Evolutionary conservation across 1,140 invertebrate genomes (phyloP).

Genomic region (Homarus americanus): DNA sequence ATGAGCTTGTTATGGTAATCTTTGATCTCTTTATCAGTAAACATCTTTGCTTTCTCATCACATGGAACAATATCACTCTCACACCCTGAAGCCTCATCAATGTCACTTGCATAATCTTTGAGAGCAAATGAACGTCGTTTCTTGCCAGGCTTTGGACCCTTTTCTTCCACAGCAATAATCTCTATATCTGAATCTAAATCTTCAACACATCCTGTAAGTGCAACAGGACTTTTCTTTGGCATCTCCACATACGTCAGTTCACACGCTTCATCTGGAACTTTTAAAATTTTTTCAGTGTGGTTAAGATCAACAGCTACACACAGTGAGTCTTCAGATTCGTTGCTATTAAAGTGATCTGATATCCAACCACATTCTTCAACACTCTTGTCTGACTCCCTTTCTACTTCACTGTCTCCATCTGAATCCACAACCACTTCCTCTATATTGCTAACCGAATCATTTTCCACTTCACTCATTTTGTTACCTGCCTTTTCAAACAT

Average conservation of each 20-base stretch:
- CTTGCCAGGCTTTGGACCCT: not conserved
- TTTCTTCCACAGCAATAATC: slow-evolving; percentile 2
- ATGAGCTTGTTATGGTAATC: slow-evolving; percentile 22
- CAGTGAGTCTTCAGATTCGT: not conserved
- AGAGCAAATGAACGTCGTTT: not conserved
- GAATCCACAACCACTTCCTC: not conserved
- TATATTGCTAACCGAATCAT: not conserved
- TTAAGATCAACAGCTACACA: not conserved
- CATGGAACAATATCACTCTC: slow-evolving; percentile 43
- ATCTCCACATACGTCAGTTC: not conserved
- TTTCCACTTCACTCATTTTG: not conserved
- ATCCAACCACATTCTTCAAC: not conserved
- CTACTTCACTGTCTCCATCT: not conserved
- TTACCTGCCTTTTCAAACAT: not conserved
- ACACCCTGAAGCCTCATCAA: slow-evolving; percentile 29
- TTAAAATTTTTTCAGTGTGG: too few species aligned
- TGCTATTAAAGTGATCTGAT: not conserved
- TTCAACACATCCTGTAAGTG: not conserved
- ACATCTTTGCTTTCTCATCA: slow-evolving; percentile 50
- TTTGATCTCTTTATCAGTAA: slow-evolving; percentile 51
- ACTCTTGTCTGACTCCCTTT: not conserved
- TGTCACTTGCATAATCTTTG: not conserved
- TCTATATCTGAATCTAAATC: slow-evolving; percentile 37
- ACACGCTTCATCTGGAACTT: not conserved
- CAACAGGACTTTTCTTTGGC: not conserved